Base-by-base conservation (phyloP, 1,140 invertebrate genomes). In the Brachionus manjavacas region DNA sequence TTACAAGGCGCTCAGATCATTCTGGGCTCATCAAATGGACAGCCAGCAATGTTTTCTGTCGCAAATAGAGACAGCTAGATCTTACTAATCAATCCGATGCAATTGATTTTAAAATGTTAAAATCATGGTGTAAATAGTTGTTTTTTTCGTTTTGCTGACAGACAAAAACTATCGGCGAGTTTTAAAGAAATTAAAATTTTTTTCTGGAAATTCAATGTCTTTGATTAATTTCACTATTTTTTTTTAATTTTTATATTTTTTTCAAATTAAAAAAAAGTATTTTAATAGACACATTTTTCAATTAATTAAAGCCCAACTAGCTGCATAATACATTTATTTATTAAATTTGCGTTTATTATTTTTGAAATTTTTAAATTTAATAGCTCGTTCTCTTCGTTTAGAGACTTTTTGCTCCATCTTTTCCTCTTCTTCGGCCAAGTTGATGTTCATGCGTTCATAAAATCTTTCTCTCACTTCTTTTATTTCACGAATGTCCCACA, bases 401-500 rank as follows among this genome's bases (percentile, higher is more conserved):
- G 52, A 60, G 20, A 3, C 25, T 60, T 60, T 60, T 60, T 60
- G n/a, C n/a, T 60, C 52, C 16, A 60, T 20, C 25, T 60, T 16
- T 60, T 60, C 6, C 52, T 60, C 52, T 9, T 60, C 52, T 60
- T 60, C 16, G 9, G 52, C 52, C 52, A 60, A 20, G 20, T 60
- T 8, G 20, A 60, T 60, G 20, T 60, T 60, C 52, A 60, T 60
- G n/a, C 52, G 52, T 23, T 60, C 16, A 9, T 60, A 60, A 20
- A 60, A 60, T 60, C 16, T 60, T 80, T 80, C n/a, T 20, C 49
- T 80, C 16, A 43, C 31, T 68, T 81, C 79, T 41, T 81, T 68
- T 20, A 81, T 43, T 35, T 81, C 79, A 12, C 79, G 49, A 60
- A 81, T 68, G 39, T 81, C 79, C 79, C 79, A 81, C 9, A 81